Evolutionary conservation across 2,113 vertebrate species (phyloP).

Genomic region (Xenopus borealis): DNA sequence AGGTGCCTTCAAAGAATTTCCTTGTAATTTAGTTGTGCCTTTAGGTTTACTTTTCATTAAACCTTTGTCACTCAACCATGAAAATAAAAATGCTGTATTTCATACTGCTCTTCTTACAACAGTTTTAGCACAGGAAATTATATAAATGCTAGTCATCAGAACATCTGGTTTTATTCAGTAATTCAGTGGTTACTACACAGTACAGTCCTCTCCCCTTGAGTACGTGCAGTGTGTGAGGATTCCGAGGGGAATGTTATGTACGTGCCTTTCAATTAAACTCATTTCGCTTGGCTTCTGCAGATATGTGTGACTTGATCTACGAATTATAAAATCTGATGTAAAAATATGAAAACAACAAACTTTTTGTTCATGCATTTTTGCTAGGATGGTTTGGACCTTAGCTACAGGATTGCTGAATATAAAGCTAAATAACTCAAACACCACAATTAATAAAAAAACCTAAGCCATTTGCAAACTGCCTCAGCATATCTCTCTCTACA

Average conservation of each 20-base stretch:
- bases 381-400: too few relatives aligned
- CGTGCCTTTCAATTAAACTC: neutral
- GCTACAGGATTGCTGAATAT: too few relatives aligned
- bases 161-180: slow-evolving; percentile 40
- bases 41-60: slow-evolving; percentile 30
- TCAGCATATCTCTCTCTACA: too few relatives aligned
- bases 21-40: slow-evolving; percentile 31
- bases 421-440: too few relatives aligned
- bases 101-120: slow-evolving; percentile 45
- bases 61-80: slow-evolving; percentile 33
- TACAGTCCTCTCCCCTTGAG: slow-evolving; percentile 12
- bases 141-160: slow-evolving; percentile 35
- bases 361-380: too few relatives aligned
- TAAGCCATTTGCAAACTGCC: too few relatives aligned
- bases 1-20: slow-evolving; percentile 52
- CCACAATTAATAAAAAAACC: too few relatives aligned
- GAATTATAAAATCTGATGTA: too few relatives aligned
- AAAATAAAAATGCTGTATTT: slow-evolving; percentile 28
- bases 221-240: slow-evolving; percentile 28
- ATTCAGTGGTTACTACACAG: slow-evolving; percentile 18
- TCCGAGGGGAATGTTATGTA: slow-evolving; percentile 4
- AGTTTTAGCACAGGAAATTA: slow-evolving; percentile 41
- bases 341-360: too few relatives aligned
- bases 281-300: too few relatives aligned
- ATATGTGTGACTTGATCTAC: too few relatives aligned